A percentile compares a stretch with the other conserved stretches of the same genome.
Evolutionary conservation across 2,888 invertebrate species (phyloP).

Genomic region (Agrypnus murinus): DNA sequence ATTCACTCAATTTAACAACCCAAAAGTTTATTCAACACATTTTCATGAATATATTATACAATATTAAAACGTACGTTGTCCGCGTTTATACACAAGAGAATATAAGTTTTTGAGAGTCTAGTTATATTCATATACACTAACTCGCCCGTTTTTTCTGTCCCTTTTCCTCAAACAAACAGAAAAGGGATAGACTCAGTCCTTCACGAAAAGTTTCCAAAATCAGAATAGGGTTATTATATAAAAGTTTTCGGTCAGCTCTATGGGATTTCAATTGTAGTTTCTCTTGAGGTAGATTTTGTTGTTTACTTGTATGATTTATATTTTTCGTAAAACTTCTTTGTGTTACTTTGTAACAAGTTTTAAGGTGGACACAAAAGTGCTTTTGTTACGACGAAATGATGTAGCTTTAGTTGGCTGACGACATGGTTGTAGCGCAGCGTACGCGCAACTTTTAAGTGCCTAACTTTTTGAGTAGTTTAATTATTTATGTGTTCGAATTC

Average conservation of each 20-base stretch:
- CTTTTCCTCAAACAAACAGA: not conserved
- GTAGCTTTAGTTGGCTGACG: no score
- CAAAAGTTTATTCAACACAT: slow-evolving; percentile 22
- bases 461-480: slow-evolving; percentile 40
- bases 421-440: no score
- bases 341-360: slow-evolving; percentile 35
- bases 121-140: slow-evolving; percentile 19
- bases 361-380: slow-evolving; percentile 42
- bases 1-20: slow-evolving; percentile 24
- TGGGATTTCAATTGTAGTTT: slow-evolving; percentile 40
- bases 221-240: slow-evolving; percentile 25
- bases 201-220: slow-evolving; percentile 27
- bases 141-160: not conserved
- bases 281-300: slow-evolving; percentile 29
- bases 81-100: slow-evolving; percentile 4
- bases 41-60: slow-evolving; percentile 27
- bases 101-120: slow-evolving; percentile 6
- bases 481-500: slow-evolving; percentile 32
- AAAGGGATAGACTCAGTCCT: not conserved
- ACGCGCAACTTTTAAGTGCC: not conserved
- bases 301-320: slow-evolving; percentile 49
- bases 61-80: slow-evolving; percentile 17
- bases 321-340: slow-evolving; percentile 21
- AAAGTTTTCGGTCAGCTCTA: slow-evolving; percentile 38
- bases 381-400: slow-evolving; percentile 1